Evolutionary conservation across 2,113 vertebrate genomes (phyloP), one percentile per base, ranked within the genome.

Genomic region (Indri indri): DNA sequence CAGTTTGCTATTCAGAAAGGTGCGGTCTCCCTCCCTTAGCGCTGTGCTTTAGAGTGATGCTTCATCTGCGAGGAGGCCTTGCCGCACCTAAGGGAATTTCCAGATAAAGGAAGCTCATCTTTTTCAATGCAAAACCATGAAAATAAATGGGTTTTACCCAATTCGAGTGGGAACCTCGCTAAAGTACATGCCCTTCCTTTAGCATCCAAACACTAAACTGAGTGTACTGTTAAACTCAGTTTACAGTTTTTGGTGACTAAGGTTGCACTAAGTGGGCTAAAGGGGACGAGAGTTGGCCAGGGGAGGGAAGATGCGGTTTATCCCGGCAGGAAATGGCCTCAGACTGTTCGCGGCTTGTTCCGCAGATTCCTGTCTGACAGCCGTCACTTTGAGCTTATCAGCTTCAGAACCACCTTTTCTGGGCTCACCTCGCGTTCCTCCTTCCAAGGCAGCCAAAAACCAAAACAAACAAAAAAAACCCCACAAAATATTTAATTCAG

Each of bases 341-440:
- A 0, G 45, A 86, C 54, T 6, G 1, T 34, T 50, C 1, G 10
- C 87, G 91, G 52, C 79, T 89, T n/a, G 3, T 50, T 88, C 74
- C 76, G 68, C 70, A 40, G 52, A n/a, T 87, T 66, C 63, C 40
- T 76, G 66, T 80, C 84, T 90, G 91, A 94, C 91, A 94, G 91
- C 96, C 95, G 88, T 94, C 97, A 84, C 42, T 83, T 94, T 32
- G 22, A 18, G 47, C 73, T 79, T 87, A 17, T 94, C 84, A 79
- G 81, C 80, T 50, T 57, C 50, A 17, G 79, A 84, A 73, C 74
- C 70, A 25, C 45, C 65, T 27, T 94, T 61, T 81, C 61, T 61
- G 63, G 40, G 3, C 40, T 79, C 32, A 27, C n/a, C 8, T 82
- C 96, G 18, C 0, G 0, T 42, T 4, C 57, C 3, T 84, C 37